Base-by-base conservation (phyloP, 2,888 invertebrate genomes). In the Synergus umbraculus region DNA sequence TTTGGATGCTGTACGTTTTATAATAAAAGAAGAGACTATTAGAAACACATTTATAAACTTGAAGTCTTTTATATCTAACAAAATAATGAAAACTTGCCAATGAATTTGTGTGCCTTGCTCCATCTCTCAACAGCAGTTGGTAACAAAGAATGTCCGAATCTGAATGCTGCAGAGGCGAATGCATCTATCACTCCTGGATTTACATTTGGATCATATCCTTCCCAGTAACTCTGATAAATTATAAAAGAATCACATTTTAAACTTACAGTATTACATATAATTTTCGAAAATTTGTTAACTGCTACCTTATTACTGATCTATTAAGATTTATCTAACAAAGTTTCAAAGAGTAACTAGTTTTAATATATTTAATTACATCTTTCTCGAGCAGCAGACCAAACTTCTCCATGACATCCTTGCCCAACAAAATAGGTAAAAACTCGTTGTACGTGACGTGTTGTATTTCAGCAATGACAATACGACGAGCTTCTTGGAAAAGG, bases 21-120 rank as follows among this genome's bases (percentile, higher is more conserved):
- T 29, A 66, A 66, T 54, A 7, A 65, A 79, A n/a, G 44, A 63
- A 22, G 2, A 65, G 18, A 76, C 12, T 13, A 66, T 49, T 44
- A 10, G 8, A 18, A 13, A n/a, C 64, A 5, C 73, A 2, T 13
- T 67, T 66, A 46, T 66, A 12, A 78, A 49, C 37, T 41, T 54
- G 0, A 49, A 54, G 46, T 22, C 9, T 9, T 4, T 18, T 4
- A 10, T 10, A 43, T 2, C 37, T 43, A 67, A 44, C 15, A 8
- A 41, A 41, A 67, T 44, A 15, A 37, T 43, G 22, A 22, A 43
- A 46, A 84, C 87, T 93, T 93, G 96, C 97, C 96, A 85, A 98
- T 97, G 89, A 98, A 98, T 93, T 98, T 98, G 91, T 98, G 98
- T 41, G 97, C 97, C 93, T 98, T 98, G 78, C 97, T 98, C 97